These are phyloP conservation scores for Rhinophrynus dorsalis DNA, from an alignment of 2,797 vertebrate species.

Conservation along the genomic window DNA sequence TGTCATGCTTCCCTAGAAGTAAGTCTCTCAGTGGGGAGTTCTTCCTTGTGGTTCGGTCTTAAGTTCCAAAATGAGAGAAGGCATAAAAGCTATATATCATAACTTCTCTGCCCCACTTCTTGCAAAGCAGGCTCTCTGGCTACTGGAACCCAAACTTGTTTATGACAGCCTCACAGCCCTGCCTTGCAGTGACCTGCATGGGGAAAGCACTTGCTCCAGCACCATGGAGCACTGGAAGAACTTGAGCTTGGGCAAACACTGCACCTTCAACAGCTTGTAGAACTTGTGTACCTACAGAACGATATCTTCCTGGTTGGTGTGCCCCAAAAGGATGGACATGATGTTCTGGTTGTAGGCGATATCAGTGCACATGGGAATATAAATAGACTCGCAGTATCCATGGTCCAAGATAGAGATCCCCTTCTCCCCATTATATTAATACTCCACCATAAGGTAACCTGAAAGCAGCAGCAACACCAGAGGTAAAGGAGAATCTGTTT, in stretches of 20 bases:
- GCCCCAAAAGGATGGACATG: conserved; percentile 88
- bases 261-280: conserved; percentile 88
- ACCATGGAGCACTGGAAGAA: conserved; percentile 91
- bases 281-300: conserved; percentile 91
- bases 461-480: conserved; percentile 45
- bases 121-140: conserved; percentile 85
- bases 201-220: conserved; percentile 84
- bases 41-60: too few relatives aligned
- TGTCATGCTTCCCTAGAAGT: too few relatives aligned
- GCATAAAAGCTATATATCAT: too few relatives aligned
- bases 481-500: too few relatives aligned
- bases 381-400: conserved; percentile 86
- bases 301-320: conserved; percentile 89
- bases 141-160: conserved; percentile 94
- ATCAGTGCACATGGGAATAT: conserved; percentile 87
- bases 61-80: too few relatives aligned
- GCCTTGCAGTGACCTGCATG: conserved; percentile 83
- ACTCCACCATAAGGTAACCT: conserved; percentile 50
- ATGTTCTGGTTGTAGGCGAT: conserved; percentile 91
- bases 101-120: too few relatives aligned
- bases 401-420: conserved; percentile 88
- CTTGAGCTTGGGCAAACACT: conserved; percentile 84
- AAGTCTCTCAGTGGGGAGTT: too few relatives aligned
- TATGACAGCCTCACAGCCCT: conserved; percentile 90
- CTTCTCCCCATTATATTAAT: conserved; percentile 74